Evolutionary conservation across 2,888 invertebrate genomes (phyloP).

Genomic region (Chromoteleia sp.): DNA sequence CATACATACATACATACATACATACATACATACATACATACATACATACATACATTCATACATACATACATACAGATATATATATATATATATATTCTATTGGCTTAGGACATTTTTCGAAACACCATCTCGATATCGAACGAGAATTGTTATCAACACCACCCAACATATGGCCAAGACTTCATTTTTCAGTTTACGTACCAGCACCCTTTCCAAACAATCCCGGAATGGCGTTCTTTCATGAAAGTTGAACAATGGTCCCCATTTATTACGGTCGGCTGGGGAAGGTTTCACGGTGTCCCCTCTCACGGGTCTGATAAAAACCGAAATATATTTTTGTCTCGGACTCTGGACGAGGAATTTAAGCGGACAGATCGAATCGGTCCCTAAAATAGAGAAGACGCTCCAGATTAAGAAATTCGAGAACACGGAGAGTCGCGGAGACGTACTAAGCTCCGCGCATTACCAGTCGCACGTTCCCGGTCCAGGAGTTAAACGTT

Average conservation of each 20-base stretch:
- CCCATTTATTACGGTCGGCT: conserved; percentile 48
- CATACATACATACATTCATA: too few species aligned
- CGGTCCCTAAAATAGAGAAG: conserved; percentile 29
- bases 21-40: too few species aligned
- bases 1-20: too few species aligned
- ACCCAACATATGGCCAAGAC: conserved; percentile 49
- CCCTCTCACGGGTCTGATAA: conserved; percentile 49
- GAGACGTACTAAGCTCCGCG: conserved; percentile 4
- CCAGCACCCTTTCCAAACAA: conserved; percentile 52
- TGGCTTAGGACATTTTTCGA: conserved; percentile 33
- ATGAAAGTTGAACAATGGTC: conserved; percentile 59
- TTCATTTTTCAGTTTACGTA: conserved; percentile 50
- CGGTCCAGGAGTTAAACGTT: conserved; percentile 59
- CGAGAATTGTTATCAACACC: conserved; percentile 45
- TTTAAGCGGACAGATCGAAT: conserved; percentile 15
- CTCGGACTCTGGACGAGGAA: conserved; percentile 8
- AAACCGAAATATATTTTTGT: conserved; percentile 58
- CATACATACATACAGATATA: too few species aligned
- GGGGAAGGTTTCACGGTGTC: conserved; percentile 27
- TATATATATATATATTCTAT: conserved; percentile 15
- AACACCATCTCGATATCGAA: conserved; percentile 22
- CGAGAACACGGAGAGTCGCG: conserved; percentile 30
- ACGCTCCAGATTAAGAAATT: conserved; percentile 39
- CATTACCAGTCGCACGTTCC: conserved; percentile 36
- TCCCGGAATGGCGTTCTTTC: conserved; percentile 55